These are phyloP conservation scores for Arvicola amphibius DNA, from an alignment of 2,797 vertebrate species.

Conservation along the genomic window DNA sequence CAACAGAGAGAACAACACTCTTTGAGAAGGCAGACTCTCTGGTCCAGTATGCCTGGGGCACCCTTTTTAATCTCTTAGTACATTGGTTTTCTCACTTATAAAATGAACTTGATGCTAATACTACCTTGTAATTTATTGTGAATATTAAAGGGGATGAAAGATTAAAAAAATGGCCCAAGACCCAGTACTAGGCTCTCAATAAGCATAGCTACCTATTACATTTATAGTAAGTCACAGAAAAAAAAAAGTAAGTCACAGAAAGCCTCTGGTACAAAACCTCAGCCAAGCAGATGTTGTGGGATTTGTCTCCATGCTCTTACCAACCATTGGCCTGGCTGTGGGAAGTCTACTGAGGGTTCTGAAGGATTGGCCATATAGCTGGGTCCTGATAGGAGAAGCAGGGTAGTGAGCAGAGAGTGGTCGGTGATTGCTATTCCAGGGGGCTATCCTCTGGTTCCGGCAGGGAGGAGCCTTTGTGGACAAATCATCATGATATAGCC, in stretches of 20 bases:
- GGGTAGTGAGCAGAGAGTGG: neutral
- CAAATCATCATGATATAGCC: neutral
- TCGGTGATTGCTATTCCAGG: neutral
- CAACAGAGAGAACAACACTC: neutral
- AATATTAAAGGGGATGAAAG: neutral
- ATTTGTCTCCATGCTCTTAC: neutral
- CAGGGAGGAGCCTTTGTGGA: neutral
- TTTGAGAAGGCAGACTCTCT: neutral
- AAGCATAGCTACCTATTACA: neutral
- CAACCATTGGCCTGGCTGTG: neutral
- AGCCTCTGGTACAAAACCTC: neutral
- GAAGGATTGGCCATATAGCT: neutral
- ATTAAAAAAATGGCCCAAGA: neutral
- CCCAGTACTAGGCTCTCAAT: neutral
- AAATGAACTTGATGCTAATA: neutral
- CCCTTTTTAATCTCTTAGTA: neutral
- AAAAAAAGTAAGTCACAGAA: neutral
- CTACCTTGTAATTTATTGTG: neutral
- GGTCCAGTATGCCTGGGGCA: neutral
- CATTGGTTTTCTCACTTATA: neutral
- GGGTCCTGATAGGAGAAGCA: neutral
- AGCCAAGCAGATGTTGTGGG: neutral
- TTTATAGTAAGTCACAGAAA: neutral
- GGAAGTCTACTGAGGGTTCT: neutral
- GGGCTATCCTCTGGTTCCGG: no score